phyloP scores from a whole-genome alignment of 2,888 invertebrate genomes.

The Trilocha varians region DNA sequence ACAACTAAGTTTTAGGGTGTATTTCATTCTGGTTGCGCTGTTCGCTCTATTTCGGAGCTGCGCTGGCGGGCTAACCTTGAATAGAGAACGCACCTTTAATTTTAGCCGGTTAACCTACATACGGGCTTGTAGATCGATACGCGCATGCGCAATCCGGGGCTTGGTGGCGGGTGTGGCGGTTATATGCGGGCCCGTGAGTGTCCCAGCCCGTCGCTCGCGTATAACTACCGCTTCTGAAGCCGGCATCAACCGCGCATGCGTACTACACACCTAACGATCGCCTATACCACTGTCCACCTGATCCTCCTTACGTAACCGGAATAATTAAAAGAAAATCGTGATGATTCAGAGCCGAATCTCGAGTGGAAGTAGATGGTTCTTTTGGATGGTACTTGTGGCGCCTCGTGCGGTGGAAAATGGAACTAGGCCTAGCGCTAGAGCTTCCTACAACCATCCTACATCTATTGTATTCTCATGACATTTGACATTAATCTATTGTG shows the following conservation, averaged over 20 bases:
- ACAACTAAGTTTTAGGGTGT: conserved; percentile 36
- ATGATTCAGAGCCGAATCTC: not conserved
- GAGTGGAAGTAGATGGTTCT: too few relatives aligned
- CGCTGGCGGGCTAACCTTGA: conserved; percentile 69
- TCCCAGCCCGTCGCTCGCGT: conserved; percentile 34
- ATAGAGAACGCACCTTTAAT: conserved; percentile 70
- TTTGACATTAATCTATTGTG: conserved; percentile 8
- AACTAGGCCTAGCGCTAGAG: conserved; percentile 18
- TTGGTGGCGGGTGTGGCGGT: conserved; percentile 44
- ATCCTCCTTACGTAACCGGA: not conserved
- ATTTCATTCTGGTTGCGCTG: conserved; percentile 55
- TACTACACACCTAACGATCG: not conserved
- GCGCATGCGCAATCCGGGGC: conserved; percentile 57
- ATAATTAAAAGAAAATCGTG: too few relatives aligned
- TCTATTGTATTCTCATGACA: conserved; percentile 23
- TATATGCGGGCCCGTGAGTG: conserved; percentile 30
- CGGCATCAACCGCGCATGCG: conserved; percentile 8
- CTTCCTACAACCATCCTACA: conserved; percentile 9
- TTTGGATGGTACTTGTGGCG: too few relatives aligned
- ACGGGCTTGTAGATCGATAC: conserved; percentile 61
- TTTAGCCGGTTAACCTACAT: conserved; percentile 73
- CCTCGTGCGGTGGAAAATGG: conserved; percentile 27
- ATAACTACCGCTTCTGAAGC: conserved; percentile 33
- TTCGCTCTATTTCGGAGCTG: conserved; percentile 59
- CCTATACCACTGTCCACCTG: not conserved